Evolutionary conservation across 2,113 vertebrate species (phyloP).

Genomic region (Gavialis gangeticus): DNA sequence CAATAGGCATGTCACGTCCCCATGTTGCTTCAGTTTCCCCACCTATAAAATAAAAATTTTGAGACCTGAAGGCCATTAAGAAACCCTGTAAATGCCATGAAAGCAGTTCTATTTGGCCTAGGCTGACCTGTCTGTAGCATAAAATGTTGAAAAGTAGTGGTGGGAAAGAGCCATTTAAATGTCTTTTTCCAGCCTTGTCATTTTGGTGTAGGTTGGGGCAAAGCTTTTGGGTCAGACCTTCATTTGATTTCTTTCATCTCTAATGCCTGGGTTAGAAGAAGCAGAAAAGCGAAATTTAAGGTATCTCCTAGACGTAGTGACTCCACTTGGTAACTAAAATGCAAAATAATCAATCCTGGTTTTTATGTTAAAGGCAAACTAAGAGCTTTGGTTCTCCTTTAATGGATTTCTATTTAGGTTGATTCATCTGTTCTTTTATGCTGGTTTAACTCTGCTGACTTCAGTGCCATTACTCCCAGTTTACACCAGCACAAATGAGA

Average conservation of each 20-base stretch:
- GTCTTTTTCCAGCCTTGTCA: not conserved
- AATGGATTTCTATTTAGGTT: not conserved
- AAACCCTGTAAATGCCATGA: not conserved
- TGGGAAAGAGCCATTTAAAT: not conserved
- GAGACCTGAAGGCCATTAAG: not conserved
- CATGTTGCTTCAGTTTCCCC: not conserved
- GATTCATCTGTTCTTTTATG: not conserved
- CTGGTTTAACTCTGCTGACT: conserved; percentile 3
- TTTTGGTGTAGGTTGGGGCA: not conserved
- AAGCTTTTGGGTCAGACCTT: not conserved
- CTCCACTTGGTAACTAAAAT: not conserved
- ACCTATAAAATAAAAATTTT: not conserved
- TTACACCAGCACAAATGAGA: not conserved
- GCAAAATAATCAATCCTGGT: not conserved
- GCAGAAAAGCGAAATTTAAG: not conserved
- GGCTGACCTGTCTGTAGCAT: not conserved
- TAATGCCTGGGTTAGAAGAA: not conserved
- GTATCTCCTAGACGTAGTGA: not conserved
- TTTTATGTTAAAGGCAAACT: not conserved
- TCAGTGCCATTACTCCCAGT: not conserved
- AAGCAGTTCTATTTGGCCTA: not conserved
- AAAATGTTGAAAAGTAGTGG: not conserved
- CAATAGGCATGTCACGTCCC: not conserved
- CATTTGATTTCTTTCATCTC: not conserved
- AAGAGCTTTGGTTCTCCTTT: not conserved